phyloP scores from a whole-genome alignment of 2,797 vertebrate species.

The Oreochromis grahami region DNA sequence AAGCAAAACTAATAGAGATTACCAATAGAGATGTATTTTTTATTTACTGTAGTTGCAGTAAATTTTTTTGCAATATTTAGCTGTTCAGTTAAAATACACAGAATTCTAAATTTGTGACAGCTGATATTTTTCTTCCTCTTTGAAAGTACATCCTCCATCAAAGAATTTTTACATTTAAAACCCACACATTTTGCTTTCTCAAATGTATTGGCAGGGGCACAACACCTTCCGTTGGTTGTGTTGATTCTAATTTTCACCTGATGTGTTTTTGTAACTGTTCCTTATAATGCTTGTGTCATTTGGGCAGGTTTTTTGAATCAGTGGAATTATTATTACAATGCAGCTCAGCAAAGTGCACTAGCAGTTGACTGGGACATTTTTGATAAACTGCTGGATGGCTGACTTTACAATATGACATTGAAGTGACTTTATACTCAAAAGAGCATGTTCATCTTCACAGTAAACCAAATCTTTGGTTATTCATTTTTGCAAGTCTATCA shows the following conservation, averaged over 20 bases:
- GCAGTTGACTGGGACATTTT: background rate
- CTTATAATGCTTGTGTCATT: background rate
- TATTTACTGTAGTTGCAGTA: background rate
- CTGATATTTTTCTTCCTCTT: background rate
- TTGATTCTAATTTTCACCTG: background rate
- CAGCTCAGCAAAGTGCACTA: background rate
- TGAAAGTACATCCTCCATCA: background rate
- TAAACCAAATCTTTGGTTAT: background rate
- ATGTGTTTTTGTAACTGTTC: background rate
- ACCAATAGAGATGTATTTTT: background rate
- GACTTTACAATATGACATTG: background rate
- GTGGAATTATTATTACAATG: background rate
- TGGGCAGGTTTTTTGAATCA: background rate
- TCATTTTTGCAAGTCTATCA: conserved; percentile 29
- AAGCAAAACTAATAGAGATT: conserved; percentile 22
- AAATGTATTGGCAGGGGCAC: background rate
- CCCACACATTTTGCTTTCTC: background rate
- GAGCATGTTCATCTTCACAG: background rate
- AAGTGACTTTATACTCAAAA: background rate
- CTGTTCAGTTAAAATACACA: background rate
- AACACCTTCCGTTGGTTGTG: background rate
- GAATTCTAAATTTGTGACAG: background rate
- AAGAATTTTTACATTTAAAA: background rate
- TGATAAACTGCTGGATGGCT: background rate
- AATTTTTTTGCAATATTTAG: background rate